Conservation (phyloP, 2,797 vertebrate genomes). For the Tympanoctomys barrerae region DNA sequence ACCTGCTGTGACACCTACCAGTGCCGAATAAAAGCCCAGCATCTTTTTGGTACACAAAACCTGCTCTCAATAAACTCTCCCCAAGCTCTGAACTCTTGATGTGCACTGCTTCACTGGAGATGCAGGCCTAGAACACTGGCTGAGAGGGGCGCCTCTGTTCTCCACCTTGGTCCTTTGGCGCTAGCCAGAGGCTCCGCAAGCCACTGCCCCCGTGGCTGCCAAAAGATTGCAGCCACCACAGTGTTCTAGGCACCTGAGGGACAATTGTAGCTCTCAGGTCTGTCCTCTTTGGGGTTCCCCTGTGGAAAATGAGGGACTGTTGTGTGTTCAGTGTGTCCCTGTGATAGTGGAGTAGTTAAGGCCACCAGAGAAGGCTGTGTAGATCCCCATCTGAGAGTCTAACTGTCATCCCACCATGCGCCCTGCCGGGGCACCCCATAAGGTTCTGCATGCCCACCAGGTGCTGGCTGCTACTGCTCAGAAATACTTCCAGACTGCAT, state of each 20-base stretch:
- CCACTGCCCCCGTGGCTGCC: neutral
- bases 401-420: fast-evolving
- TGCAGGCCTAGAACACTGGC: neutral
- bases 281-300: neutral
- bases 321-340: neutral
- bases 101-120: neutral
- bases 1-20: too few species aligned
- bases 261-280: neutral
- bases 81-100: neutral
- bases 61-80: constrained; percentile 76
- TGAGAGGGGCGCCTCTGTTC: neutral
- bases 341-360: neutral
- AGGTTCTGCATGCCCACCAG: fast-evolving
- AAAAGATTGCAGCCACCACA: neutral
- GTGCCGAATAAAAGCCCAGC: too few species aligned
- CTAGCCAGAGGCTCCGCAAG: neutral
- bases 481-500: neutral
- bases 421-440: fast-evolving
- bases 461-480: neutral
- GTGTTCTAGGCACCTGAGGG: too few species aligned
- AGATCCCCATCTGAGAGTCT: neutral
- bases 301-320: fast-evolving
- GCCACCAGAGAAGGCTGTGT: fast-evolving
- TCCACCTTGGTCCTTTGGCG: neutral
- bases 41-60: neutral